Evolutionary conservation across 2,797 vertebrate genomes (phyloP).

Genomic region (Sciaenops ocellatus): DNA sequence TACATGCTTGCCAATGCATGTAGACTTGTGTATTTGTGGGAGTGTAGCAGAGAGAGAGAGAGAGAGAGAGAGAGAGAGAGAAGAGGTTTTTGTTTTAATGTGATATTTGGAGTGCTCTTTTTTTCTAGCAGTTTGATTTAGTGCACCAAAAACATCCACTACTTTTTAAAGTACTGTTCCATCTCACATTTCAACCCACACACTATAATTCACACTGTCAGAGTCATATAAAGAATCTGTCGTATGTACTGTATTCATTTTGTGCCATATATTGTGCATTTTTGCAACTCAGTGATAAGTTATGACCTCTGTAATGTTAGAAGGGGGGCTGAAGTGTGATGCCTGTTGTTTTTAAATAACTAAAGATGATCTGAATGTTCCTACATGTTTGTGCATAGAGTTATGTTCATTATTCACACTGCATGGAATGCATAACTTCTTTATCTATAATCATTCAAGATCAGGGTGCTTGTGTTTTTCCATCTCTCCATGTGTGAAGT

Average conservation of each 20-base stretch:
- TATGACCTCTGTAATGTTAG: not conserved
- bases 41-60: not conserved
- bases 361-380: constrained; percentile 54
- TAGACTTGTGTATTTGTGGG: constrained; percentile 5
- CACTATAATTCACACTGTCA: constrained; percentile 3
- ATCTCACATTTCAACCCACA: constrained; percentile 15
- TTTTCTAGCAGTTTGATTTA: constrained; percentile 32
- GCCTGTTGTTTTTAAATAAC: constrained; percentile 44
- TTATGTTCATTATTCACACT: constrained; percentile 65
- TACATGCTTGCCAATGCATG: constrained; percentile 19
- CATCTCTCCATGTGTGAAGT: constrained; percentile 29
- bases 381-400: constrained; percentile 55
- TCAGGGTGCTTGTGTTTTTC: constrained; percentile 62
- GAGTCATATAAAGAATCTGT: not conserved
- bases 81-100: not conserved
- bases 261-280: not conserved
- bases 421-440: constrained; percentile 71
- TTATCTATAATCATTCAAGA: constrained; percentile 69
- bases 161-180: constrained; percentile 3
- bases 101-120: not conserved
- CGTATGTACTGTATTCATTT: not conserved
- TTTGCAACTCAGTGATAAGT: not conserved
- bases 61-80: not conserved
- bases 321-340: not conserved
- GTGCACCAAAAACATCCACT: constrained; percentile 15